These are phyloP conservation scores for Boleophthalmus pectinirostris DNA, from an alignment of 2,113 vertebrate species.

Conservation along the genomic window DNA sequence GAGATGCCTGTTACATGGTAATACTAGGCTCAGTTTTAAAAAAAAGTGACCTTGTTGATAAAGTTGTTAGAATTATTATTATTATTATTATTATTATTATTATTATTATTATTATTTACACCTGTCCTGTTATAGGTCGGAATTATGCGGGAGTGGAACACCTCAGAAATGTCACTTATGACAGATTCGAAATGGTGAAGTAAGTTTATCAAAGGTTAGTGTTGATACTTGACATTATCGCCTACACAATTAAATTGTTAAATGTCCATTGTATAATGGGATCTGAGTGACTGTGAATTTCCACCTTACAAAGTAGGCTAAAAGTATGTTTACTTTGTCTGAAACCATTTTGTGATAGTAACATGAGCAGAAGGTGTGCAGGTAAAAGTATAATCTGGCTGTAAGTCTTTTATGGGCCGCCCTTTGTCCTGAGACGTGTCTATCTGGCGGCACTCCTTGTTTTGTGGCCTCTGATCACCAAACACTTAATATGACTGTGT, in stretches of 20 bases:
- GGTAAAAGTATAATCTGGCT: constrained; percentile 2
- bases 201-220: background rate
- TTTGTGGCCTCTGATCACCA: constrained; percentile 42
- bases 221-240: background rate
- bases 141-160: background rate
- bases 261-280: background rate
- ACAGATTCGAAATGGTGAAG: background rate
- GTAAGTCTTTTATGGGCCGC: constrained; percentile 11
- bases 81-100: too few species aligned
- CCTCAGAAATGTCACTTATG: background rate
- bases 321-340: background rate
- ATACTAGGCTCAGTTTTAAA: background rate
- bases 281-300: background rate
- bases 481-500: constrained; percentile 26
- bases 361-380: constrained; percentile 1
- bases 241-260: background rate
- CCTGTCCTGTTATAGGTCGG: background rate
- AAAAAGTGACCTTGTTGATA: background rate
- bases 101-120: too few species aligned
- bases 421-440: constrained; percentile 53
- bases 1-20: background rate
- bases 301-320: background rate
- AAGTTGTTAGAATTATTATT: background rate
- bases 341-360: background rate
- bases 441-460: constrained; percentile 55